A percentile compares a stretch with the other conserved stretches of the same genome.
Conservation (phyloP, 2,888 invertebrate genomes). For the Dynastes grantii region DNA sequence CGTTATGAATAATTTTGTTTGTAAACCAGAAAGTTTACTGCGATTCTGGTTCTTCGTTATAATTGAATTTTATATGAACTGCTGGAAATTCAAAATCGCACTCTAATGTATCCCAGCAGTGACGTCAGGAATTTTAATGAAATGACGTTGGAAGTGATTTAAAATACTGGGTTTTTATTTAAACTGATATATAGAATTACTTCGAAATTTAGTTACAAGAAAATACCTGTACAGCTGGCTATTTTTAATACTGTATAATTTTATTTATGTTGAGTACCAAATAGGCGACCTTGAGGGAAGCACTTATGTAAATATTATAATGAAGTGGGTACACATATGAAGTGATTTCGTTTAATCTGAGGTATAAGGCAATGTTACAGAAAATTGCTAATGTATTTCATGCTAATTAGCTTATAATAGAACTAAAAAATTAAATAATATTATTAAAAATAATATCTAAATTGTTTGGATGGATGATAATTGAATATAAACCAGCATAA, state of each 20-base stretch:
- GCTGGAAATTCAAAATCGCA: neutral
- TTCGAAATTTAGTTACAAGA: conserved; percentile 12
- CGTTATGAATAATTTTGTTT: conserved; percentile 17
- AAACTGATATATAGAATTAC: neutral
- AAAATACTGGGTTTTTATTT: conserved; percentile 9
- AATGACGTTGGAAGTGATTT: neutral
- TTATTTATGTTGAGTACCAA: conserved; percentile 22
- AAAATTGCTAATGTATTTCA: neutral
- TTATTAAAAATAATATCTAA: too few relatives aligned
- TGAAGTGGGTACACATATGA: neutral
- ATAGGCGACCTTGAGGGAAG: conserved; percentile 21
- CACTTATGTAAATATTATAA: conserved; percentile 31
- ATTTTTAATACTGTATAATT: conserved; percentile 29
- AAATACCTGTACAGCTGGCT: conserved; percentile 3
- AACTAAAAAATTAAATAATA: too few relatives aligned
- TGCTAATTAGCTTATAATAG: neutral
- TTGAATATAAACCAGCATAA: too few relatives aligned
- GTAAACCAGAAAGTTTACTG: neutral
- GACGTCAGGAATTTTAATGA: neutral
- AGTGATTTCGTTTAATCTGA: conserved; percentile 1
- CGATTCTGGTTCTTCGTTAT: neutral
- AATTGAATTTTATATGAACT: neutral
- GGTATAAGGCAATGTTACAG: too few relatives aligned
- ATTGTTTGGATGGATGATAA: too few relatives aligned
- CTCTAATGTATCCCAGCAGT: neutral